phyloP scores from a whole-genome alignment of 2,888 invertebrate genomes.

The Meganola albula region DNA sequence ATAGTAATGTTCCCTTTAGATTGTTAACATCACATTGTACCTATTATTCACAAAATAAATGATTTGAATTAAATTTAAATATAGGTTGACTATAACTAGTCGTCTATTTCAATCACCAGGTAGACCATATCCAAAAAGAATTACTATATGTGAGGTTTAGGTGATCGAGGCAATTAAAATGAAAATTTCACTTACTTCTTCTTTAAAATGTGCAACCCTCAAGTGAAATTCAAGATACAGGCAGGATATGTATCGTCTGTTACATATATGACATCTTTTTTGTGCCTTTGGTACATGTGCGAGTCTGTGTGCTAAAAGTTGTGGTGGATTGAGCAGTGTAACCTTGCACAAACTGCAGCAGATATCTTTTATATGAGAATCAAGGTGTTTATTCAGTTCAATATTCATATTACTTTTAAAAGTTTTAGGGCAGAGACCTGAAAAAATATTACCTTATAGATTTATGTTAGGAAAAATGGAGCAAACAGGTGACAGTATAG shows the following conservation, averaged over 20 bases:
- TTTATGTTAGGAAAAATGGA: too few relatives aligned
- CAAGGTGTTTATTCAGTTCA: constrained; percentile 36
- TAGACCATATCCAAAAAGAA: too few relatives aligned
- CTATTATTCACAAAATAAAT: too few relatives aligned
- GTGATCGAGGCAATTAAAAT: too few relatives aligned
- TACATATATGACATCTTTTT: constrained; percentile 44
- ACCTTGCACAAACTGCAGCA: constrained; percentile 40
- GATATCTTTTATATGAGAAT: constrained; percentile 34
- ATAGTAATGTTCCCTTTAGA: too few relatives aligned
- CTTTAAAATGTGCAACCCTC: constrained; percentile 36
- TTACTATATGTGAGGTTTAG: too few relatives aligned
- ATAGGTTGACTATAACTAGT: too few relatives aligned
- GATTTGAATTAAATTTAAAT: too few relatives aligned
- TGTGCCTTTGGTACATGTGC: constrained; percentile 36
- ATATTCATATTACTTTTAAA: constrained; percentile 23
- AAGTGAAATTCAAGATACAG: constrained; percentile 46
- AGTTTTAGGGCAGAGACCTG: constrained; percentile 40
- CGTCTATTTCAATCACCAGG: too few relatives aligned
- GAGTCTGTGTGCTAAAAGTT: constrained; percentile 45
- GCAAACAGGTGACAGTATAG: too few relatives aligned
- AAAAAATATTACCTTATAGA: too few relatives aligned
- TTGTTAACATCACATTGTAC: too few relatives aligned
- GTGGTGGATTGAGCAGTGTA: constrained; percentile 31
- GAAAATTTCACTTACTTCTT: constrained; percentile 32
- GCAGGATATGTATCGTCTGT: constrained; percentile 22